Base-by-base conservation (phyloP, 2,797 vertebrate genomes). In the Syngnathus rostellatus region DNA sequence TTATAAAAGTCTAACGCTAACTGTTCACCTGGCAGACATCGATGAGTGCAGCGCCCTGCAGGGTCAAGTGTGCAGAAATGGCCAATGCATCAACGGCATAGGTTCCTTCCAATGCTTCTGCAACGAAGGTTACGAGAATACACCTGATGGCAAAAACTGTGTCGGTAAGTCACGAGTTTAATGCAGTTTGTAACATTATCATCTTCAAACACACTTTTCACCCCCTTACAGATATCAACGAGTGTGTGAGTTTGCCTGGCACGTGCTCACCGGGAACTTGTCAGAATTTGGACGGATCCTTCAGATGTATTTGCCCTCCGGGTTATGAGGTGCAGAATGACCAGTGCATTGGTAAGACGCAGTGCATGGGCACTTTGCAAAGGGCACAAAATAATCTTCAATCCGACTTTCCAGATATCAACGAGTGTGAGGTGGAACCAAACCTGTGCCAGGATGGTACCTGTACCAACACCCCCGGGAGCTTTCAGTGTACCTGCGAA, bases 21-120 rank as follows among this genome's bases (percentile, higher is more conserved):
- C 51, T 65, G 17, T 74, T 73, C 19, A 6, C 31, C 53, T 51
- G 64, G 0, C 91, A 98, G 96, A 98, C 70, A 81, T 94, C 48
- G 93, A 98, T 0, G 95, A 98, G 81, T 98, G 95, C 77, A 91
- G 84, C 5, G 86, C 91, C n/a, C 90, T 94, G 68, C 84, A 88
- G 51, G 94, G 94, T 21, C 95, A 96, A 80, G 93, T 98, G 62
- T 98, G 96, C 83, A 92, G 88, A 25, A 93, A 94, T 0, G 95
- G 94, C 3, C 94, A 94, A 81, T 99, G 96, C 64, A 91, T 96
- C 85, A 98, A 97, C 79, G 93, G 88, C 43, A 73, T 94, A 0
- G 95, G 96, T 12, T 97, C 94, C 79, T 98, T 98, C 90, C 92
- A 92, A 79, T 99, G 96, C 81, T 85, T 97, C 64, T 98, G 95